phyloP scores from a whole-genome alignment of 2,888 invertebrate genomes.

The Caenorhabditis sp. region DNA sequence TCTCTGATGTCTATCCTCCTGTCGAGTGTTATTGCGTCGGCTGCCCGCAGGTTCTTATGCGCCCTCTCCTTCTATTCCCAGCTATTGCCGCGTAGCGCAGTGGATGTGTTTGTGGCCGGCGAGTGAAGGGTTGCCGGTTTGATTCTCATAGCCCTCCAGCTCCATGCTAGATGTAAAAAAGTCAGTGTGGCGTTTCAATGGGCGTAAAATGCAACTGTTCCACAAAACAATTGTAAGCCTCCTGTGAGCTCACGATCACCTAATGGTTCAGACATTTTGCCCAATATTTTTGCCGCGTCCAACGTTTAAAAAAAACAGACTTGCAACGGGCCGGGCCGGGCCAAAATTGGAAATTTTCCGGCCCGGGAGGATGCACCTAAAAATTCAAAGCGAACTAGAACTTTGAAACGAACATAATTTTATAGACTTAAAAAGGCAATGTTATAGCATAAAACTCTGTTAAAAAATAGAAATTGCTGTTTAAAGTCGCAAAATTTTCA shows the following conservation, averaged over 20 bases:
- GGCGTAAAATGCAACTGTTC: slow-evolving; percentile 56
- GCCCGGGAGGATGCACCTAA: no score
- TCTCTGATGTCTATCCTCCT: no score
- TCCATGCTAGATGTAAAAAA: slow-evolving; percentile 47
- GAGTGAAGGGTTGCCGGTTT: slow-evolving; percentile 16
- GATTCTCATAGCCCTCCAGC: slow-evolving; percentile 49
- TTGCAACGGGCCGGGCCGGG: no score
- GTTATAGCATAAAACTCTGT: no score
- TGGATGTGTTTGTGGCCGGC: slow-evolving; percentile 8
- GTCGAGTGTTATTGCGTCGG: neutral
- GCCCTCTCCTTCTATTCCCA: neutral
- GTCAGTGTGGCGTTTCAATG: slow-evolving; percentile 55
- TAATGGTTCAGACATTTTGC: slow-evolving; percentile 49
- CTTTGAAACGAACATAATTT: no score
- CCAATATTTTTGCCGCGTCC: no score
- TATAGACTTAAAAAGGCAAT: no score
- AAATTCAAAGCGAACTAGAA: no score
- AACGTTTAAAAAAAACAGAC: no score
- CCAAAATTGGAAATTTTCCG: no score
- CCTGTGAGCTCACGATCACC: slow-evolving; percentile 52
- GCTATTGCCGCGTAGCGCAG: slow-evolving; percentile 37
- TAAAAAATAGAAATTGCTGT: no score
- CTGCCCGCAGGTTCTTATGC: slow-evolving; percentile 1
- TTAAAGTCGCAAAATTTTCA: no score
- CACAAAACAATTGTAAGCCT: slow-evolving; percentile 53